phyloP scores from a whole-genome alignment of 2,113 vertebrate species.

The Eupsittula cactorum region DNA sequence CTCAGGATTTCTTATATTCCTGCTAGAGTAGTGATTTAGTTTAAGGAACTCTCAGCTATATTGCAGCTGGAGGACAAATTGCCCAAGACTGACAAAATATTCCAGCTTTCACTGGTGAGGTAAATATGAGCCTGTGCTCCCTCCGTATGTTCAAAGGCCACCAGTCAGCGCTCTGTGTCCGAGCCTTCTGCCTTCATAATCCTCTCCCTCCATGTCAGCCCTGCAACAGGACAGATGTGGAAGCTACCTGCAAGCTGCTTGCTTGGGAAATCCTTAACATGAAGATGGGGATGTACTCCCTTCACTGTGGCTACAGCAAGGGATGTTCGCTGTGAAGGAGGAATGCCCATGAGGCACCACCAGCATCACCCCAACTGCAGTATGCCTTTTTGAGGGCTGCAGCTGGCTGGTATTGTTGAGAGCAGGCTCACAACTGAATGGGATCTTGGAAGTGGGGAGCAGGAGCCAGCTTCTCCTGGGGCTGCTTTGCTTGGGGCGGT shows the following conservation, averaged over 20 bases:
- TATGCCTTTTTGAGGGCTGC: not conserved
- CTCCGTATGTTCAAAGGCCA: not conserved
- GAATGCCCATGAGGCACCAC: fast-evolving
- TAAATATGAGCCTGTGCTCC: not conserved
- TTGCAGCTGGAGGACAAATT: not conserved
- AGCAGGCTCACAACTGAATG: not conserved
- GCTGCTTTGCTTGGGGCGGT: not conserved
- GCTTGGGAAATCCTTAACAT: not conserved
- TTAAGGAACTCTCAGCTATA: not conserved
- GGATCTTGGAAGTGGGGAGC: fast-evolving
- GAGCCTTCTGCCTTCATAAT: not conserved
- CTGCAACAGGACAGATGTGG: not conserved
- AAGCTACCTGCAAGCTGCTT: not conserved
- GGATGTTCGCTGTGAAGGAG: not conserved
- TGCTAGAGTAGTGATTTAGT: not conserved
- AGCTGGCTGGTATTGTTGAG: not conserved
- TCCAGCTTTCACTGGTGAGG: not conserved
- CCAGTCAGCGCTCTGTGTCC: not conserved
- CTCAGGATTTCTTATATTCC: not conserved
- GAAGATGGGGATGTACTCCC: not conserved
- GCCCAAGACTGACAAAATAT: not conserved
- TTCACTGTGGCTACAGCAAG: fast-evolving
- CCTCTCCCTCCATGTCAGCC: not conserved
- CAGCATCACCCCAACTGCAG: fast-evolving
- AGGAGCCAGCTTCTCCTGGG: not conserved